These are phyloP conservation scores for Euplagia quadripunctaria DNA, from an alignment of 2,888 invertebrate genomes.

Conservation along the genomic window DNA sequence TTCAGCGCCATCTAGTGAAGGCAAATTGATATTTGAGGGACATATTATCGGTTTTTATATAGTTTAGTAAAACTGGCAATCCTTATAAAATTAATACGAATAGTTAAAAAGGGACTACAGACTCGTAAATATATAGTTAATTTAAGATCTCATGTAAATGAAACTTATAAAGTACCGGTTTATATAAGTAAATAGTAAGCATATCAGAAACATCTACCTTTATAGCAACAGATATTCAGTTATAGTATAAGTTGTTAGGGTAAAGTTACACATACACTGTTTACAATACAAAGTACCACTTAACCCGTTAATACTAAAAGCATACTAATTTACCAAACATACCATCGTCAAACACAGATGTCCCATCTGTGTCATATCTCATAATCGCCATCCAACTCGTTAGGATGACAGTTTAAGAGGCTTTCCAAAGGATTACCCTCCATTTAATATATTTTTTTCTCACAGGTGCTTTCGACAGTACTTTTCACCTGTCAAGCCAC, in stretches of 20 bases:
- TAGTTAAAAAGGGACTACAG: too few relatives aligned
- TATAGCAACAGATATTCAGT: too few relatives aligned
- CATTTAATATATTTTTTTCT: constrained; percentile 70
- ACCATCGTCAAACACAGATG: constrained; percentile 46
- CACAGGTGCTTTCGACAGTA: constrained; percentile 56
- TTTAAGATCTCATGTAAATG: too few relatives aligned
- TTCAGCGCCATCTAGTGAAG: too few relatives aligned
- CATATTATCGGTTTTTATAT: too few relatives aligned
- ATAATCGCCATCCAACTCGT: constrained; percentile 61
- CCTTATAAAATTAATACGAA: too few relatives aligned
- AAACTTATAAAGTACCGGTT: too few relatives aligned
- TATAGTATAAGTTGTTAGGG: not conserved
- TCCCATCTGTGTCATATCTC: constrained; percentile 61
- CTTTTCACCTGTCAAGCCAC: constrained; percentile 59
- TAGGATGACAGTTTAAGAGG: constrained; percentile 72
- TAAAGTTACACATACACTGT: not conserved
- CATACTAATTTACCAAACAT: constrained; percentile 28
- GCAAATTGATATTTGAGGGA: too few relatives aligned
- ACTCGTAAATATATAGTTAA: too few relatives aligned
- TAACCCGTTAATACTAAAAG: constrained; percentile 19
- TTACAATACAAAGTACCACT: constrained; percentile 2
- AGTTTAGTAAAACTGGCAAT: too few relatives aligned
- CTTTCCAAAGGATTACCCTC: constrained; percentile 67
- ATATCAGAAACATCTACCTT: too few relatives aligned
- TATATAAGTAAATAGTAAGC: too few relatives aligned